A percentile compares a stretch with the other conserved stretches of the same genome.
Conservation (phyloP, 2,888 invertebrate genomes). For the Lasioglossum zephyrum region DNA sequence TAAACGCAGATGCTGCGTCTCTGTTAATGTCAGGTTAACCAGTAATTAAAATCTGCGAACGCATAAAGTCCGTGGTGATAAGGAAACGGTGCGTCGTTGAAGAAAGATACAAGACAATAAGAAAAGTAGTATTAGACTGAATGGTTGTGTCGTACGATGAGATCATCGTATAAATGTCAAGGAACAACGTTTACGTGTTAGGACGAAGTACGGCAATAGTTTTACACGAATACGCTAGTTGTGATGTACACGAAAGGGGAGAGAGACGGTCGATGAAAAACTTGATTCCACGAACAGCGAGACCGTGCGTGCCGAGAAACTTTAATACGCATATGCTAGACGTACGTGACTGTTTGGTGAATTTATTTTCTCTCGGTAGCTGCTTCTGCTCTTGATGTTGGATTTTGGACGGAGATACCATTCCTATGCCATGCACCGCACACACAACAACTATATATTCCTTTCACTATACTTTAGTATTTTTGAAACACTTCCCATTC, state of each 20-base stretch:
- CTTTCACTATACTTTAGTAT: conserved; percentile 67
- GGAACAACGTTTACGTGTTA: not conserved
- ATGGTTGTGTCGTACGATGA: not conserved
- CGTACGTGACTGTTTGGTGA: conserved; percentile 71
- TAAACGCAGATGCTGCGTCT: not conserved
- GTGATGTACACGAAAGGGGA: not conserved
- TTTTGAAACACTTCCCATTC: conserved; percentile 78
- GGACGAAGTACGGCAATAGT: not conserved
- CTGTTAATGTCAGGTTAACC: not conserved
- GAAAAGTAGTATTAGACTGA: not conserved
- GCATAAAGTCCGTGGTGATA: not conserved
- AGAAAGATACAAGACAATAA: not conserved
- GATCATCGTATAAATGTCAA: conserved; percentile 25
- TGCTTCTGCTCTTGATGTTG: conserved; percentile 79
- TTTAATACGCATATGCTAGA: conserved; percentile 33
- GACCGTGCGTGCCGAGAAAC: not conserved
- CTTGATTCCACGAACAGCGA: not conserved
- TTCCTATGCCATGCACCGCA: conserved; percentile 81
- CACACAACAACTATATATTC: conserved; percentile 71
- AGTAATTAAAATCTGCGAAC: not conserved
- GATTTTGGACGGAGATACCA: conserved; percentile 84
- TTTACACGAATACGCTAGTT: conserved; percentile 4
- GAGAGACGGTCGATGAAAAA: not conserved
- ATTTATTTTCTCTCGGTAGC: conserved; percentile 66
- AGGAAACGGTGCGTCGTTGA: not conserved